phyloP scores from a whole-genome alignment of 1,140 invertebrate genomes.

The Stegodyphus mimosarum region DNA sequence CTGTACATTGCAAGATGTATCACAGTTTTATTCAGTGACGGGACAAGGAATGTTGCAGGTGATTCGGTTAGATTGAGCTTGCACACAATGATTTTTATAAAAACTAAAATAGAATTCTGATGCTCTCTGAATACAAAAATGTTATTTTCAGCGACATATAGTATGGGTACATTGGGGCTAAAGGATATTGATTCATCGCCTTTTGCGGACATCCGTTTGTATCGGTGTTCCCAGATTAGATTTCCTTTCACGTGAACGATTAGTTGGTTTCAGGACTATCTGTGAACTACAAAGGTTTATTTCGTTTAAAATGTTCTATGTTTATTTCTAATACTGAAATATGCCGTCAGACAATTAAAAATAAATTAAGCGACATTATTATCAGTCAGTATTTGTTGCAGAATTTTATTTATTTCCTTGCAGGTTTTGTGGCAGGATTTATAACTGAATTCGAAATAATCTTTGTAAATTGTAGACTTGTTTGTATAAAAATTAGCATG shows the following conservation, averaged over 20 bases:
- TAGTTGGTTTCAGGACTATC: neutral
- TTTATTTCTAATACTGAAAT: neutral
- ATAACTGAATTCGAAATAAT: neutral
- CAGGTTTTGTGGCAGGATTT: neutral
- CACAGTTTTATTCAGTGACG: too few relatives aligned
- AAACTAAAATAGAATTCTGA: too few relatives aligned
- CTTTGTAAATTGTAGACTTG: neutral
- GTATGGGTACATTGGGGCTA: neutral
- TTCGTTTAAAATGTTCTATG: neutral
- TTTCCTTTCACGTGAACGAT: slow-evolving; percentile 26
- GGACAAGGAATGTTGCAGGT: too few relatives aligned
- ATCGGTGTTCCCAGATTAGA: slow-evolving; percentile 1
- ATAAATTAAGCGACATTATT: neutral
- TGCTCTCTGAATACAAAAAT: too few relatives aligned
- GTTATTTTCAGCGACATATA: neutral
- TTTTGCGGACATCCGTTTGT: slow-evolving; percentile 26
- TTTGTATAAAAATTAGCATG: neutral
- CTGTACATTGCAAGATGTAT: too few relatives aligned
- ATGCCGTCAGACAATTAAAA: neutral
- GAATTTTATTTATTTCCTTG: neutral
- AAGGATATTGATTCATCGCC: slow-evolving; percentile 18
- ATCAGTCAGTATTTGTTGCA: neutral
- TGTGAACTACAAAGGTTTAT: neutral
- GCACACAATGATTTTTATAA: too few relatives aligned
- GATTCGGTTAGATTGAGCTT: too few relatives aligned